Percentiles rank a stretch among this genome's conserved stretches.
phyloP scores from a whole-genome alignment of 1,140 invertebrate species.

The Magallana angulata region DNA sequence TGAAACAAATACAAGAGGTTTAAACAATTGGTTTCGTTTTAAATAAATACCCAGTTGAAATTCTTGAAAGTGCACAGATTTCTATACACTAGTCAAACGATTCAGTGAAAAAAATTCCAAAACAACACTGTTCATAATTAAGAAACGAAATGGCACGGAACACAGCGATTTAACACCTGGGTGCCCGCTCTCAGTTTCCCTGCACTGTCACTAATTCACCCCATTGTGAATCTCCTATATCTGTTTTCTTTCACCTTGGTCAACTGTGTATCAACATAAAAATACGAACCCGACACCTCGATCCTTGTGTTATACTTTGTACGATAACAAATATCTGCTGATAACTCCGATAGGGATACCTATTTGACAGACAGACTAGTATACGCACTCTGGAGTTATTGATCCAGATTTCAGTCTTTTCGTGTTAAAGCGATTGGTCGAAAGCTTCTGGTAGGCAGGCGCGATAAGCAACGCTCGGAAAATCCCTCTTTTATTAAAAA shows the following conservation, averaged over 20 bases:
- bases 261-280: background rate
- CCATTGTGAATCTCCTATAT: background rate
- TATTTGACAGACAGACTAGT: slow-evolving; percentile 23
- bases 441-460: background rate
- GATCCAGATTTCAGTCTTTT: background rate
- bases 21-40: background rate
- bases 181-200: background rate
- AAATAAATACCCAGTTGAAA: background rate
- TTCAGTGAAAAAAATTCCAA: background rate
- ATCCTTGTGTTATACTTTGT: background rate
- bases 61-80: background rate
- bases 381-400: background rate
- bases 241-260: background rate
- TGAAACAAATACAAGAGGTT: background rate
- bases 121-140: slow-evolving; percentile 31
- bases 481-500: slow-evolving; percentile 28
- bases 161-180: slow-evolving; percentile 10
- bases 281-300: background rate
- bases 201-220: background rate
- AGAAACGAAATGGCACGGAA: background rate
- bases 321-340: slow-evolving; percentile 25
- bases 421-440: too few relatives aligned
- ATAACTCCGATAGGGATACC: background rate
- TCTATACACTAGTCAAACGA: background rate
- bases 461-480: background rate